Evolutionary conservation across 35 echinoderm and acorn worm genomes (phyloP).

Genomic region (Anneissia japonica): DNA sequence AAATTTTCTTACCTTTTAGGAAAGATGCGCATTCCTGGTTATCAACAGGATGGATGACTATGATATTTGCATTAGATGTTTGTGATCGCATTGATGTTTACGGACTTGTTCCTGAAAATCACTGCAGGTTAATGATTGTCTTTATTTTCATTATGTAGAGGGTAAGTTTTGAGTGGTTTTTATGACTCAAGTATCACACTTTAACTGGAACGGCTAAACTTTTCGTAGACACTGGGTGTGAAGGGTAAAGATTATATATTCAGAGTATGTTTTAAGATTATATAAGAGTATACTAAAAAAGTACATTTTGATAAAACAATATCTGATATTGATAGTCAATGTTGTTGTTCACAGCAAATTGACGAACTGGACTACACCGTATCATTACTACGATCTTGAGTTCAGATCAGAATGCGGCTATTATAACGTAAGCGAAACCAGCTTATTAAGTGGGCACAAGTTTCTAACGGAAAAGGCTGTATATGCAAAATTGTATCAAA

Average conservation of each 20-base stretch:
- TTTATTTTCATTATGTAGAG: too few species aligned
- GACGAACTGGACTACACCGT: conserved; percentile 4
- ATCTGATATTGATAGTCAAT: too few species aligned
- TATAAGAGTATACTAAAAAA: too few species aligned
- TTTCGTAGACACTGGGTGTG: too few species aligned
- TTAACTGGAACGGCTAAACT: too few species aligned
- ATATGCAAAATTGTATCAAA: conserved; percentile 28
- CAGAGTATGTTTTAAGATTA: too few species aligned
- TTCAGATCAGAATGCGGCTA: conserved; percentile 22
- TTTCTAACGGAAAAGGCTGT: conserved; percentile 55
- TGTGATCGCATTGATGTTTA: conserved; percentile 75
- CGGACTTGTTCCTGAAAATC: conserved; percentile 66
- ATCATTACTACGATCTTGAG: conserved; percentile 53
- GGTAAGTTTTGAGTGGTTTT: too few species aligned
- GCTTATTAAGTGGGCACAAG: conserved; percentile 30
- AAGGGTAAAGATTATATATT: too few species aligned
- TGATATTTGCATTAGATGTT: conserved; percentile 85
- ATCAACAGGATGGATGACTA: conserved; percentile 91
- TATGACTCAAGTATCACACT: too few species aligned
- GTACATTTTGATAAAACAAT: too few species aligned
- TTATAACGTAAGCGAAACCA: conserved; percentile 39
- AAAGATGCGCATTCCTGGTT: conserved; percentile 89
- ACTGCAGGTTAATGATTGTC: too few species aligned
- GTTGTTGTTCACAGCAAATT: too few species aligned
- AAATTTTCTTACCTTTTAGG: conserved; percentile 32